Base-by-base conservation (phyloP, 2,113 vertebrate species). In the Platichthys stellatus region DNA sequence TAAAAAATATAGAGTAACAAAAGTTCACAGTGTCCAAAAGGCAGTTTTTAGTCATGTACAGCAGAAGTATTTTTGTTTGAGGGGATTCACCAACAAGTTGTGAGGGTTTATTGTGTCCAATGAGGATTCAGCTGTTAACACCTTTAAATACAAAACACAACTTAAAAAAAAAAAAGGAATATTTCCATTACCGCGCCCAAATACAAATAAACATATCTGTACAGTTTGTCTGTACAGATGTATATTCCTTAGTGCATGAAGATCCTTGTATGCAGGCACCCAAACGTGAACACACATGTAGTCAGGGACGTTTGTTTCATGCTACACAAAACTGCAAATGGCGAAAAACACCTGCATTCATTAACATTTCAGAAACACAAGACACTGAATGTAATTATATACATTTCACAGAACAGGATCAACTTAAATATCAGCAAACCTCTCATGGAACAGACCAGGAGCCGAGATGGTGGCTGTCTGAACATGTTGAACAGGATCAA, bases 1-100 rank as follows among this genome's bases (percentile, higher is more conserved):
- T 97, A 96, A 92, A 96, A 97, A 97, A 96, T 95, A 96, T 90
- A 94, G 89, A 94, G 93, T 95, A 95, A 87, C 93, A 94, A 95
- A 95, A 92, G 93, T 95, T 96, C 94, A 96, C 94, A 96, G 95
- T 95, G 94, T 96, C 92, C 94, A 94, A 94, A 93, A 95, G 93
- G 94, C 93, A 95, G 95, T 94, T 93, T 94, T 94, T 80, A 91
- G 86, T 93, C 89, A 92, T 90, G 87, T 89, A 91, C 79, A 89
- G 90, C 59, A 92, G 78, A 64, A 24, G 15, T 40, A 51, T 69
- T 65, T 69, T 65, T 74, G 62, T 62, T 77, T 63, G 43, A 68
- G 15, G 45, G 45, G 45, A 49, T 49, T 49, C 51, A 54, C 8
- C 3, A 0, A 20, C 51, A 54, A 74, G 81, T 21, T 72, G 61